Percentiles rank a stretch among this genome's conserved stretches.
Conservation (phyloP, 2,888 invertebrate genomes). For the Pollenia labialis region DNA sequence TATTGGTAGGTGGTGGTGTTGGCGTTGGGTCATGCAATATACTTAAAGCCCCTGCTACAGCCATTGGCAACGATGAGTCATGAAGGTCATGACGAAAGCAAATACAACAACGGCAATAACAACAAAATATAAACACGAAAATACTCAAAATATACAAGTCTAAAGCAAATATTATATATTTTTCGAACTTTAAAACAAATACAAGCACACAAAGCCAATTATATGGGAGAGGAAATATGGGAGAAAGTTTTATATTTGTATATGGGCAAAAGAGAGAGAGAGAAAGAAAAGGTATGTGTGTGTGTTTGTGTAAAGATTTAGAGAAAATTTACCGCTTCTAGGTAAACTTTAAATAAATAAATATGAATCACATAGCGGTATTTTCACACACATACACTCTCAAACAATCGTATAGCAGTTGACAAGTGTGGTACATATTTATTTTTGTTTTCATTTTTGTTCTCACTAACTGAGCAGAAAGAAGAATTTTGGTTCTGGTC, state of each 20-base stretch:
- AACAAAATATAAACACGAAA: slow-evolving; percentile 37
- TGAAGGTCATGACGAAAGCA: slow-evolving; percentile 84
- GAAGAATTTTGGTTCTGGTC: slow-evolving; percentile 75
- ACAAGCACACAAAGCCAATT: slow-evolving; percentile 26
- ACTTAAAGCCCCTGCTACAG: slow-evolving; percentile 67
- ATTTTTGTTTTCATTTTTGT: slow-evolving; percentile 16
- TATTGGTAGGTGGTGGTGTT: slow-evolving; percentile 69
- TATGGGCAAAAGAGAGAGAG: slow-evolving; percentile 12
- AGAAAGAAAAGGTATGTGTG: background rate
- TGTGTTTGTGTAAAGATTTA: background rate
- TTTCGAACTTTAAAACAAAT: slow-evolving; percentile 66
- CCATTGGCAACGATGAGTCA: slow-evolving; percentile 83
- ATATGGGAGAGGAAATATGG: slow-evolving; percentile 11
- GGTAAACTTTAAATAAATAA: slow-evolving; percentile 22
- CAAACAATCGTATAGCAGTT: background rate
- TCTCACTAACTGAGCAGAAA: slow-evolving; percentile 72
- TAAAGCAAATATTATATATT: slow-evolving; percentile 40
- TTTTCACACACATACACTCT: slow-evolving; percentile 5
- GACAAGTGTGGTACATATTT: slow-evolving; percentile 21
- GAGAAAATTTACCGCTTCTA: slow-evolving; percentile 55
- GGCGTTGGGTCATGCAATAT: slow-evolving; percentile 44
- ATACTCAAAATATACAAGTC: slow-evolving; percentile 17
- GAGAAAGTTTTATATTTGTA: background rate
- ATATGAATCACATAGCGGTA: slow-evolving; percentile 64
- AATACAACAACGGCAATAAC: slow-evolving; percentile 59